Conservation (phyloP, 2,113 vertebrate genomes). For the Eidolon helvum region DNA sequence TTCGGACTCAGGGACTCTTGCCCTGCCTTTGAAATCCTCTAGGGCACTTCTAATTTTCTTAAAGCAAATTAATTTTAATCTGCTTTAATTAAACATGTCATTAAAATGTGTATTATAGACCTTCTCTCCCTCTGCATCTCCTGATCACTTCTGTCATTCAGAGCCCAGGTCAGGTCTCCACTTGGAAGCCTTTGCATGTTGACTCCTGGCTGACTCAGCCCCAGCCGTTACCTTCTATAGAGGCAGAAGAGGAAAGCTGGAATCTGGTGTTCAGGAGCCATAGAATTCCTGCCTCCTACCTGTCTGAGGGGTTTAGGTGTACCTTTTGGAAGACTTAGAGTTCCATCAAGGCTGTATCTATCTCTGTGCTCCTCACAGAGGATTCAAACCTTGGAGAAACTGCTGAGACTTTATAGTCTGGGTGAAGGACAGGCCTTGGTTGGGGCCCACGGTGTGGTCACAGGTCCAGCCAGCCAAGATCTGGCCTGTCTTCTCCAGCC, state of each 20-base stretch:
- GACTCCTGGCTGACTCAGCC: not conserved
- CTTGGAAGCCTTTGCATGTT: not conserved
- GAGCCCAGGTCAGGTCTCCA: not conserved
- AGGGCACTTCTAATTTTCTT: slow-evolving; percentile 16
- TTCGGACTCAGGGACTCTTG: not conserved
- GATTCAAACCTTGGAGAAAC: not conserved
- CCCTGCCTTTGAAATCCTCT: slow-evolving; percentile 29
- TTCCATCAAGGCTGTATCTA: not conserved
- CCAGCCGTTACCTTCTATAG: not conserved
- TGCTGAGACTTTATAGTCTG: not conserved
- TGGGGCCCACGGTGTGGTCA: not conserved
- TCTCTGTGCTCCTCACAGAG: not conserved
- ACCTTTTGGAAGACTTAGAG: not conserved
- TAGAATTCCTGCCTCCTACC: not conserved
- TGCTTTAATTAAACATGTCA: slow-evolving; percentile 51
- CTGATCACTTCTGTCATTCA: not conserved
- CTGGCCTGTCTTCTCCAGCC: not conserved
- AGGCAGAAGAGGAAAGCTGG: not conserved
- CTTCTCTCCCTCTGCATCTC: not conserved
- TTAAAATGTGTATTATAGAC: slow-evolving; percentile 32
- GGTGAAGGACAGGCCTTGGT: not conserved
- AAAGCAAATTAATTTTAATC: slow-evolving; percentile 67
- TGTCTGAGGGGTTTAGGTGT: not conserved
- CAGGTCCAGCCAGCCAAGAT: not conserved
- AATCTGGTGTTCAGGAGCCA: not conserved